Base-by-base conservation (phyloP, 2,113 vertebrate species). In the Dipodomys stephensi region DNA sequence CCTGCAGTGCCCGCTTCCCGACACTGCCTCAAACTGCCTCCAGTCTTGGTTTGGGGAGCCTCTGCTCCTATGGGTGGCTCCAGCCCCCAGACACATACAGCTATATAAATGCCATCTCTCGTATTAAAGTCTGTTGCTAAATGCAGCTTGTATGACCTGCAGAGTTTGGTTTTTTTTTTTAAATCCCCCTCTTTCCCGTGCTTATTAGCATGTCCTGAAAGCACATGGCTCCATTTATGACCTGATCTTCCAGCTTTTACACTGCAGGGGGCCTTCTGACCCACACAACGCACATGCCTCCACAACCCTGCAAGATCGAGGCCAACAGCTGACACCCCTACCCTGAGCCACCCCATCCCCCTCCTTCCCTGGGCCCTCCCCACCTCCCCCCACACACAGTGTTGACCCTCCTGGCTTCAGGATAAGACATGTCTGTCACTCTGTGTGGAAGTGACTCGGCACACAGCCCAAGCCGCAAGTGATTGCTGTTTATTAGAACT, bases 341-440 rank as follows among this genome's bases (percentile, higher is more conserved):
- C 69, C 92, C 60, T 79, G 79, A 20, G 76, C 76, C 44, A 62
- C 28, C 76, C 27, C 2, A 19, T 10, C 13, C 25, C 12, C 87
- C 76, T 27, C 71, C 73, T 93, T 94, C 91, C 53, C 82, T 27
- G 1, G 78, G 94, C 96, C 90, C 95, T 94, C 27, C 92, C 91
- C 90, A 69, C 68, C 83, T 68, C 65, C 90, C 28, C 92, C 88
- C 91, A 65, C 83, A n/a, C 94, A 91, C 95, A 97, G 96, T 1
- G 95, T 91, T 97, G 97, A 97, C 95, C 97, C 91, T 87, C 83
- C 95, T 91, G 79, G 94, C 97, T 97, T 78, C 84, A 76, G 97
- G 97, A 87, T 97, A 96, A 98, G 97, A 98, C 97, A 97, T 98
- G 96, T 97, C 97, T 98, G 96, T 97, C 97, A 97, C 96, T 97